Conservation (phyloP, 2,888 invertebrate species). For the Meliscaeva auricollis region DNA sequence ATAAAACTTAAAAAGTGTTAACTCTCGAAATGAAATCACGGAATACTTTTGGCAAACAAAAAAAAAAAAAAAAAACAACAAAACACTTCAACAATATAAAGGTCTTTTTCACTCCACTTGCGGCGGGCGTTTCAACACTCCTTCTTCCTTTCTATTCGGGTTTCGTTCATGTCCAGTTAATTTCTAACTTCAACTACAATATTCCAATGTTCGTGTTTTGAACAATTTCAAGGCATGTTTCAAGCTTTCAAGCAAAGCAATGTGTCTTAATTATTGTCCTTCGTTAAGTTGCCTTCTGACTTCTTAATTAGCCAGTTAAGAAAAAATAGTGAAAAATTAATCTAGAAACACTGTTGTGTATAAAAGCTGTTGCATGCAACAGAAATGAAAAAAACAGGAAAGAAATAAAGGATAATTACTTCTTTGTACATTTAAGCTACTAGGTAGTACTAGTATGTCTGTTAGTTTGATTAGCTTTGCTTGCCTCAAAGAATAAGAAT, state of each 20-base stretch:
- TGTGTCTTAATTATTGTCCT: conserved; percentile 73
- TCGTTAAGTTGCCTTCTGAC: conserved; percentile 63
- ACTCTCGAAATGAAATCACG: conserved; percentile 39
- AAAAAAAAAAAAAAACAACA: background rate
- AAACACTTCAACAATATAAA: conserved; percentile 40
- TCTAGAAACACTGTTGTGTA: conserved; percentile 31
- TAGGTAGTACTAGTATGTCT: background rate
- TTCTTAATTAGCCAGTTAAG: conserved; percentile 57
- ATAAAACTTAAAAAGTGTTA: conserved; percentile 45
- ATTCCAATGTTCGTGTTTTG: conserved; percentile 56
- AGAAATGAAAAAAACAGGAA: background rate
- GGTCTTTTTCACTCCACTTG: background rate
- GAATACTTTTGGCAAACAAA: conserved; percentile 6
- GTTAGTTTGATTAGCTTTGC: conserved; percentile 29
- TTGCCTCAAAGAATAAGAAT: background rate
- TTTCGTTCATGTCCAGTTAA: conserved; percentile 3
- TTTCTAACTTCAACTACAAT: conserved; percentile 12
- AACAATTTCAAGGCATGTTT: conserved; percentile 53
- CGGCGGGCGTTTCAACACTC: background rate
- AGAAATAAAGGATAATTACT: conserved; percentile 48
- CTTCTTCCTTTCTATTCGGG: background rate
- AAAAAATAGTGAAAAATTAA: conserved; percentile 11
- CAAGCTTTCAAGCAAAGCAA: conserved; percentile 58
- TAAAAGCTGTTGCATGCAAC: conserved; percentile 65
- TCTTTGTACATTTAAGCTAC: background rate